phyloP scores from a whole-genome alignment of 2,797 vertebrate species.

The Atherinosoma microstoma region DNA sequence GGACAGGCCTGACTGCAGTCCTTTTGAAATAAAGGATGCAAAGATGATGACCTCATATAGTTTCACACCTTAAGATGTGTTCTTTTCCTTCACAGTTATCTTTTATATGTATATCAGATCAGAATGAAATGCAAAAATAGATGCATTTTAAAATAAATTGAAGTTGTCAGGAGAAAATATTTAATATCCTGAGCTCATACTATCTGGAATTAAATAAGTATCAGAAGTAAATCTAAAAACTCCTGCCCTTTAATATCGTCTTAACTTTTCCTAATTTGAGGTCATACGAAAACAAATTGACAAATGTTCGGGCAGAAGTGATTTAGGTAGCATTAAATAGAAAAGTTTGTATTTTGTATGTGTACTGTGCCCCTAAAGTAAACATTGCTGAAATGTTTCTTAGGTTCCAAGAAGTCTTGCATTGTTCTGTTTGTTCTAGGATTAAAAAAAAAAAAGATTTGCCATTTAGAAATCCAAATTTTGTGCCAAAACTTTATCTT shows the following conservation, averaged over 20 bases:
- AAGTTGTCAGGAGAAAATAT: neutral
- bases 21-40: no score
- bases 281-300: neutral
- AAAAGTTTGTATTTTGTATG: neutral
- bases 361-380: no score
- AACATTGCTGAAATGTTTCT: neutral
- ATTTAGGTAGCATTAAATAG: neutral
- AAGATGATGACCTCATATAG: neutral
- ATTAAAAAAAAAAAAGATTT: neutral
- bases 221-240: neutral
- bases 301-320: neutral
- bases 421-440: neutral
- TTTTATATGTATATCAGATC: neutral
- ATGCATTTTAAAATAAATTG: no score
- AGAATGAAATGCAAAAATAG: no score
- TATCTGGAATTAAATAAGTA: neutral
- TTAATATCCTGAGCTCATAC: neutral
- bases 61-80: neutral
- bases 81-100: neutral
- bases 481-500: no score
- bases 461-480: no score
- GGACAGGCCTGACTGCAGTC: no score
- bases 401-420: neutral
- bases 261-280: neutral
- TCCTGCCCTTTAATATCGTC: neutral